These are phyloP conservation scores for Masnerella sp. DNA, from an alignment of 2,888 invertebrate genomes.

Conservation along the genomic window DNA sequence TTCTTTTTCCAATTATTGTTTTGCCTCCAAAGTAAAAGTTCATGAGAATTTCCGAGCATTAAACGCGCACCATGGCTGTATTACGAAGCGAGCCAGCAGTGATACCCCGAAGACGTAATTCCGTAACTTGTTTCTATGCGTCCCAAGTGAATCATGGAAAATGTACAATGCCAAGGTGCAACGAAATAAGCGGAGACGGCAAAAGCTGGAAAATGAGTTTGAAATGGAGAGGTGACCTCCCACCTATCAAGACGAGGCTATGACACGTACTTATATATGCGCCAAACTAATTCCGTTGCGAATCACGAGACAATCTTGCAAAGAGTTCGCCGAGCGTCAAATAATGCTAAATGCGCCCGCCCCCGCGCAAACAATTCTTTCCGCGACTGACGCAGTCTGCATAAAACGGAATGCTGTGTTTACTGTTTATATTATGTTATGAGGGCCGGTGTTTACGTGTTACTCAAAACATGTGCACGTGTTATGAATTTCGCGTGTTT, in stretches of 20 bases:
- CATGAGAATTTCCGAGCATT: conserved; percentile 35
- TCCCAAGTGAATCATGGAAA: conserved; percentile 50
- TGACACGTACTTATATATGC: conserved; percentile 41
- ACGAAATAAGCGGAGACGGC: conserved; percentile 34
- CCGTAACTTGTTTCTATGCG: conserved; percentile 55
- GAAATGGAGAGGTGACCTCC: conserved; percentile 25
- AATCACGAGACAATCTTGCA: conserved; percentile 26
- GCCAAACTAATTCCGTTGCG: conserved; percentile 38
- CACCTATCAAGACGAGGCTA: conserved; percentile 33
- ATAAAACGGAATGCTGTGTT: too few species aligned
- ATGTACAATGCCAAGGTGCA: conserved; percentile 46
- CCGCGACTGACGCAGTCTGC: too few species aligned
- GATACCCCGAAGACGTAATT: conserved; percentile 54
- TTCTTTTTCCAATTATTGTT: conserved; percentile 45
- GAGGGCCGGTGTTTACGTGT: too few species aligned
- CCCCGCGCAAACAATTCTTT: too few species aligned
- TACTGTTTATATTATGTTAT: too few species aligned
- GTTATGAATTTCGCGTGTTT: too few species aligned
- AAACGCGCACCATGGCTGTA: conserved; percentile 31
- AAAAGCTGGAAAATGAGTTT: conserved; percentile 54
- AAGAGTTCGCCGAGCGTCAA: conserved; percentile 25
- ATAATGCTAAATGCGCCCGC: too few species aligned
- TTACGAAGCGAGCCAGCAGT: conserved; percentile 32
- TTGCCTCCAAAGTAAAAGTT: conserved; percentile 39
- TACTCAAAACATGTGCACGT: too few species aligned